Percentiles rank a stretch among this genome's conserved stretches.
Evolutionary conservation across 2,113 vertebrate genomes (phyloP).

Genomic region (Aplodontia rufa): DNA sequence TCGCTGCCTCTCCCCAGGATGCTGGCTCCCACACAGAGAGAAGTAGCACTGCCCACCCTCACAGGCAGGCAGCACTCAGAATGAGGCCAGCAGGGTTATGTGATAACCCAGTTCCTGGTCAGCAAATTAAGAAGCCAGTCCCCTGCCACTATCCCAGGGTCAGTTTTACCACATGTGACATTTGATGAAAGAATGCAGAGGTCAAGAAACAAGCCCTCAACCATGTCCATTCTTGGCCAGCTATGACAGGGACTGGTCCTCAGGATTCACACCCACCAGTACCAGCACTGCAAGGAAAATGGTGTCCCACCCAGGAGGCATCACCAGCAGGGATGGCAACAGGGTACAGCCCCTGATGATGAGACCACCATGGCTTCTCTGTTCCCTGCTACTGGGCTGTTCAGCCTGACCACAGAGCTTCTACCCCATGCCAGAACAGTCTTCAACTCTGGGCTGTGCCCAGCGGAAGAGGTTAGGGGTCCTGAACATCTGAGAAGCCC

Average conservation of each 20-base stretch:
- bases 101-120: background rate
- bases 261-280: background rate
- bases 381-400: background rate
- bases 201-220: background rate
- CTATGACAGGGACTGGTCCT: background rate
- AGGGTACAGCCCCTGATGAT: background rate
- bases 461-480: no score
- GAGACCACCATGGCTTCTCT: background rate
- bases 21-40: background rate
- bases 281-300: background rate
- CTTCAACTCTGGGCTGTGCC: background rate
- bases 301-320: accelerated
- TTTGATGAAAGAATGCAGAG: background rate
- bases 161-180: accelerated
- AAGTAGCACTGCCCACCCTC: no score
- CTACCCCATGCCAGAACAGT: background rate
- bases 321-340: background rate
- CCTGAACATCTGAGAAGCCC: background rate
- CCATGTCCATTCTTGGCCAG: background rate
- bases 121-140: background rate
- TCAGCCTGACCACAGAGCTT: background rate
- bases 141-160: background rate
- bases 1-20: background rate
- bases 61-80: background rate
- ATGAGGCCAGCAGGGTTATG: background rate